These are phyloP conservation scores for Pomacea canaliculata DNA, from an alignment of 2,888 invertebrate genomes.

Conservation along the genomic window DNA sequence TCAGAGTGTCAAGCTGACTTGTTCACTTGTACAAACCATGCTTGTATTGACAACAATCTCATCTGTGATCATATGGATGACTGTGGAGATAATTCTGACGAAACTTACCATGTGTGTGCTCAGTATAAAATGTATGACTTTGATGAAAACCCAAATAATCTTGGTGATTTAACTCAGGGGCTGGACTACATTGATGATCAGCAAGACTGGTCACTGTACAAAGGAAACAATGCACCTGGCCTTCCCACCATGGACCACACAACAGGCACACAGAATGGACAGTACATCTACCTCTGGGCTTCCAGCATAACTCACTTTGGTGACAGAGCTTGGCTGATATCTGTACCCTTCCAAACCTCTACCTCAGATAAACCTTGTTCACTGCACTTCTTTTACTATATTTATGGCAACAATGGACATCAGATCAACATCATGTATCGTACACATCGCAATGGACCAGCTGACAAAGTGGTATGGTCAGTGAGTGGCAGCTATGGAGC, in stretches of 20 bases:
- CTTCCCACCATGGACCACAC: constrained; percentile 60
- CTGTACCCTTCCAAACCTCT: constrained; percentile 42
- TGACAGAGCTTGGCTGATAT: constrained; percentile 52
- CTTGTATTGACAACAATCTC: constrained; percentile 48
- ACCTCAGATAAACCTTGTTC: constrained; percentile 36
- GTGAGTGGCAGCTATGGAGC: constrained; percentile 52
- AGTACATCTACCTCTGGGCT: constrained; percentile 60
- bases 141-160: constrained; percentile 36
- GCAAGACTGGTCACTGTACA: constrained; percentile 53
- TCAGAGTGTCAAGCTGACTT: constrained; percentile 37
- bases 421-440: constrained; percentile 49
- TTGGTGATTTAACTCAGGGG: constrained; percentile 49
- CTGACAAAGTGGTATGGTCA: constrained; percentile 41
- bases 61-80: constrained; percentile 63
- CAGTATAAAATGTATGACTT: constrained; percentile 50
- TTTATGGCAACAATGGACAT: constrained; percentile 54
- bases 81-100: constrained; percentile 64
- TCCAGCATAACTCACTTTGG: constrained; percentile 40
- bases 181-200: constrained; percentile 47
- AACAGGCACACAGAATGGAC: constrained; percentile 45
- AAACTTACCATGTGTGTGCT: constrained; percentile 41
- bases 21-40: constrained; percentile 55
- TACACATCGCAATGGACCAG: constrained; percentile 51
- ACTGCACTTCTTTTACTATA: constrained; percentile 58
- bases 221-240: constrained; percentile 31